Percentiles rank a stretch among this genome's conserved stretches.
Conservation (phyloP, 1,140 invertebrate species). For the Drosophila biarmipes region DNA sequence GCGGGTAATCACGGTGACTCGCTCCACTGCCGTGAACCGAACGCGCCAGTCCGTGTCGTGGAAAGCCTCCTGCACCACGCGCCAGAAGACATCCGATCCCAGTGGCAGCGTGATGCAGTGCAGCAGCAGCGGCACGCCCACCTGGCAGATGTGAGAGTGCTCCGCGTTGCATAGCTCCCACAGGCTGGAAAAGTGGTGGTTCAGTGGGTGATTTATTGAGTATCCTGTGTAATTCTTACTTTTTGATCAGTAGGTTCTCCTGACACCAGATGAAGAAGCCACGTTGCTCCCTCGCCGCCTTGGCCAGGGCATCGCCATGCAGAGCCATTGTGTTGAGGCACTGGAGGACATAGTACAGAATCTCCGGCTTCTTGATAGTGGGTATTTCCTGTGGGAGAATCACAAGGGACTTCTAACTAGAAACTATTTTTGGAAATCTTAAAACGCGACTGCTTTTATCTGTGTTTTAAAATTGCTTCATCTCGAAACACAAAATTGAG, state of each 20-base stretch:
- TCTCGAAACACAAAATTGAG: no score
- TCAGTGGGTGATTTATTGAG: background rate
- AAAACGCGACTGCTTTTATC: no score
- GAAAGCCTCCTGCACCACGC: slow-evolving; percentile 96
- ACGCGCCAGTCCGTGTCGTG: slow-evolving; percentile 94
- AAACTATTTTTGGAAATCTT: no score
- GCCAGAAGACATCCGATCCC: slow-evolving; percentile 97
- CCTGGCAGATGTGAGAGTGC: slow-evolving; percentile 96
- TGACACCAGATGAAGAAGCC: slow-evolving; percentile 99
- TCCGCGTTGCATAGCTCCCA: slow-evolving; percentile 97
- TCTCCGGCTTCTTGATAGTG: slow-evolving; percentile 94
- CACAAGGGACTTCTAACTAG: background rate
- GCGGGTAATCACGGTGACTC: slow-evolving; percentile 95
- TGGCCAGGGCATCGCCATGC: slow-evolving; percentile 96
- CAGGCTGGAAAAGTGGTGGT: slow-evolving; percentile 87
- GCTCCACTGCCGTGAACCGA: slow-evolving; percentile 96
- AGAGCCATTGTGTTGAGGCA: slow-evolving; percentile 96
- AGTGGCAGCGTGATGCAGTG: slow-evolving; percentile 97
- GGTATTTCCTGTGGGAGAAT: slow-evolving; percentile 88
- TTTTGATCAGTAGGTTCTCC: slow-evolving; percentile 97
- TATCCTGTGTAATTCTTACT: slow-evolving; percentile 87
- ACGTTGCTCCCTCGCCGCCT: slow-evolving; percentile 94
- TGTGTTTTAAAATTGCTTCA: no score
- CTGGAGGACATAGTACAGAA: slow-evolving; percentile 96
- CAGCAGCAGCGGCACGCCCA: slow-evolving; percentile 94